These are phyloP conservation scores for Dendrolimus kikuchii DNA, from an alignment of 1,140 invertebrate genomes.

Conservation along the genomic window DNA sequence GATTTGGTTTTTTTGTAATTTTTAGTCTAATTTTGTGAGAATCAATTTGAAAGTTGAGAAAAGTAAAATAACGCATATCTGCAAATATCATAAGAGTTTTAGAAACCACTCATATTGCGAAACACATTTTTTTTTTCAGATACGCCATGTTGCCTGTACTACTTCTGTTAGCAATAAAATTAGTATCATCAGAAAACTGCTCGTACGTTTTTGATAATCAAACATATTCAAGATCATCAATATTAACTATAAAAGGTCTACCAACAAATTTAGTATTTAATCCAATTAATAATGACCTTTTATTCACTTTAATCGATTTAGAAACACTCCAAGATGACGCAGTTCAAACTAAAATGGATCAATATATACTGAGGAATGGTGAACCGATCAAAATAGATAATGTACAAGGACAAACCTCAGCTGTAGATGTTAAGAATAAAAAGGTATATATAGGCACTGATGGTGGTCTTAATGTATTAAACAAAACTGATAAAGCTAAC, in stretches of 20 bases:
- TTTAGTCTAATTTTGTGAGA: no score
- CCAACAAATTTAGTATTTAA: slow-evolving; percentile 53
- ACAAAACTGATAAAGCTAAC: slow-evolving; percentile 36
- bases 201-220: slow-evolving; percentile 35
- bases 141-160: slow-evolving; percentile 40
- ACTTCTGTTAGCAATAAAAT: slow-evolving; percentile 26
- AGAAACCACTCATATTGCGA: no score
- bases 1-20: no score
- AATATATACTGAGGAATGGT: slow-evolving; percentile 45
- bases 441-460: slow-evolving; percentile 55
- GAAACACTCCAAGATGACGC: slow-evolving; percentile 49
- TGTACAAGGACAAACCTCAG: slow-evolving; percentile 50
- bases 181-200: slow-evolving; percentile 37
- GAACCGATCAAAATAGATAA: slow-evolving; percentile 49
- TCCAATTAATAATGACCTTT: slow-evolving; percentile 38
- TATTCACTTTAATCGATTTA: slow-evolving; percentile 56
- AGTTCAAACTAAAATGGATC: slow-evolving; percentile 62
- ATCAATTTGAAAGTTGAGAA: no score
- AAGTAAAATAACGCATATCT: no score
- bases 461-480: slow-evolving; percentile 40
- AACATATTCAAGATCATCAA: slow-evolving; percentile 31
- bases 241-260: slow-evolving; percentile 53
- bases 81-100: no score
- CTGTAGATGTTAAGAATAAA: slow-evolving; percentile 42
- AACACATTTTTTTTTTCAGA: slow-evolving; percentile 28